Evolutionary conservation across 2,888 invertebrate genomes (phyloP).

Genomic region (Phytoseiulus persimilis): DNA sequence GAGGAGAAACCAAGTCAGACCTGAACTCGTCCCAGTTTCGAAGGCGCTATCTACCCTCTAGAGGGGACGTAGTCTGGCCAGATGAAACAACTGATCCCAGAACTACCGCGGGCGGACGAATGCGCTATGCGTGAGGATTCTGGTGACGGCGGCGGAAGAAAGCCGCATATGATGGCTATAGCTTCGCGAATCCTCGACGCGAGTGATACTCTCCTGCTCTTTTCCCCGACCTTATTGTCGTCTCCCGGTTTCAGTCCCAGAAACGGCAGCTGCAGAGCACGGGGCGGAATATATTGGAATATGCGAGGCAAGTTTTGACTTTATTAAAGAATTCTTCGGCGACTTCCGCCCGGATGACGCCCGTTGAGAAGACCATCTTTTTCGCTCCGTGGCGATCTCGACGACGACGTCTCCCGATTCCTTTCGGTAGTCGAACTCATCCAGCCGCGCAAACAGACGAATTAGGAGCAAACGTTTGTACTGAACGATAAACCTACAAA

Average conservation of each 20-base stretch:
- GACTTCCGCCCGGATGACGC: not conserved
- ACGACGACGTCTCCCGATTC: not conserved
- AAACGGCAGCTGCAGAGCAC: not conserved
- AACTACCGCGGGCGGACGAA: too few species aligned
- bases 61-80: too few species aligned
- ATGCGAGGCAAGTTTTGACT: constrained; percentile 33
- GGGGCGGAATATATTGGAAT: constrained; percentile 34
- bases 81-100: too few species aligned
- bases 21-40: not conserved
- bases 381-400: not conserved
- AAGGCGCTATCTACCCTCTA: not conserved
- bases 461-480: too few species aligned
- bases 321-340: constrained; percentile 15
- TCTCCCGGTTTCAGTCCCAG: not conserved
- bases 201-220: not conserved
- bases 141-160: too few species aligned
- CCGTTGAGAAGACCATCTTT: not conserved
- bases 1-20: not conserved
- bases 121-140: too few species aligned
- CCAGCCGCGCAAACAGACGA: too few species aligned
- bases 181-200: not conserved
- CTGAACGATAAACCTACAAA: too few species aligned
- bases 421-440: too few species aligned
- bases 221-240: not conserved
- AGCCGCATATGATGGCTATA: not conserved